phyloP scores from a whole-genome alignment of 2,888 invertebrate species.

The Drosophila antonietae region DNA sequence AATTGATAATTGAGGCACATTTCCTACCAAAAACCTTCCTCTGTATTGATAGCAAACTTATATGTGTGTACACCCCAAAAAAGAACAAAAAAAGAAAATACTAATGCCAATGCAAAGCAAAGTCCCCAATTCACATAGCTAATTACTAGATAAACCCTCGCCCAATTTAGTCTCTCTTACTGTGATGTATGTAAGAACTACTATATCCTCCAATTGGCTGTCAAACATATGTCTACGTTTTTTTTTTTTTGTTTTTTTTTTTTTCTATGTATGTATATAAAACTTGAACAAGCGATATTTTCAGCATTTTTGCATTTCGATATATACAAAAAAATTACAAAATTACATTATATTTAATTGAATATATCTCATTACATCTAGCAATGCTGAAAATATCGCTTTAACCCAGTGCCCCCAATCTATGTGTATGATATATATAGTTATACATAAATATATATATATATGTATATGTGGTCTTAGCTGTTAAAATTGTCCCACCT shows the following conservation, averaged over 20 bases:
- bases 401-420: not conserved
- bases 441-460: not conserved
- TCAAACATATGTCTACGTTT: not conserved
- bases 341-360: too few species aligned
- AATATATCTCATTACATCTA: too few species aligned
- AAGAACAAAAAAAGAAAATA: not conserved
- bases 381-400: slow-evolving; percentile 34
- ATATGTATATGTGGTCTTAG: slow-evolving; percentile 40
- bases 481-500: slow-evolving; percentile 3
- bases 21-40: not conserved
- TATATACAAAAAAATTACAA: too few species aligned
- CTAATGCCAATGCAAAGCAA: slow-evolving; percentile 15
- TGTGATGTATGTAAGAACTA: slow-evolving; percentile 18
- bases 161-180: not conserved
- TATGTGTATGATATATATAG: slow-evolving; percentile 4
- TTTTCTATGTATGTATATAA: slow-evolving; percentile 18
- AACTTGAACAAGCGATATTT: not conserved
- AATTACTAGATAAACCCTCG: slow-evolving; percentile 14
- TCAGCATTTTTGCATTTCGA: not conserved
- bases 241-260: too few species aligned
- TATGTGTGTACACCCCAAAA: slow-evolving; percentile 27
- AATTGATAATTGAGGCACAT: slow-evolving; percentile 50
- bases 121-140: slow-evolving; percentile 22
- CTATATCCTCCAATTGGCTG: not conserved
- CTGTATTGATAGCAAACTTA: slow-evolving; percentile 28